Percentiles rank a stretch among this genome's conserved stretches.
Evolutionary conservation across 2,113 vertebrate genomes (phyloP).

Genomic region (Tonatia bakeri): DNA sequence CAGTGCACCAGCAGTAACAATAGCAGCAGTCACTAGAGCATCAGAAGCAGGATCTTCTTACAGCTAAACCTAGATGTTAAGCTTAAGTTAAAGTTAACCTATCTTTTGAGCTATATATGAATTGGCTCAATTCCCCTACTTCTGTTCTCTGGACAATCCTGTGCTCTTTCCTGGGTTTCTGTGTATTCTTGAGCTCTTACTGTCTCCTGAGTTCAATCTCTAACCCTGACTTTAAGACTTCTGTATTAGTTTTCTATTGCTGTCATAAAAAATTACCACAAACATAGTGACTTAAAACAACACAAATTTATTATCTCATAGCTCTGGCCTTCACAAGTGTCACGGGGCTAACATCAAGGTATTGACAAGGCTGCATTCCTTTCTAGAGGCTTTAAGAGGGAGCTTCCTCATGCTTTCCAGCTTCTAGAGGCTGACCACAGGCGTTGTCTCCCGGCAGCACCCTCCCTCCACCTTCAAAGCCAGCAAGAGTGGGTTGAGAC

Average conservation of each 20-base stretch:
- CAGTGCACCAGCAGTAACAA: background rate
- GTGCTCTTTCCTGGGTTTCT: background rate
- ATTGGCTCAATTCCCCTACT: background rate
- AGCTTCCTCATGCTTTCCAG: background rate
- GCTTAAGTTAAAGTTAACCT: background rate
- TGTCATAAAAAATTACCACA: background rate
- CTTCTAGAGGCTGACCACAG: background rate
- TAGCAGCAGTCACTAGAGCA: background rate
- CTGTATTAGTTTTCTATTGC: background rate
- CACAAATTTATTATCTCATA: background rate
- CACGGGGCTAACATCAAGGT: background rate
- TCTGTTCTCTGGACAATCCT: background rate
- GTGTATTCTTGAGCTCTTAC: background rate
- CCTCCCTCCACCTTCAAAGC: background rate
- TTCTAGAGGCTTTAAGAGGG: background rate
- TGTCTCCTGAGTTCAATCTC: background rate
- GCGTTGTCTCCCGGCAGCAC: background rate
- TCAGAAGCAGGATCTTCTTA: background rate
- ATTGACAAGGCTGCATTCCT: background rate
- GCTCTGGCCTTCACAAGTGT: background rate
- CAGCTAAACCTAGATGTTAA: background rate
- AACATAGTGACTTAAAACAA: background rate
- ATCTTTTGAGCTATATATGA: background rate
- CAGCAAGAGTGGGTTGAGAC: background rate
- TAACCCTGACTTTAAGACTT: background rate